Evolutionary conservation across 2,888 invertebrate genomes (phyloP).

Genomic region (Drosophila mulleri): DNA sequence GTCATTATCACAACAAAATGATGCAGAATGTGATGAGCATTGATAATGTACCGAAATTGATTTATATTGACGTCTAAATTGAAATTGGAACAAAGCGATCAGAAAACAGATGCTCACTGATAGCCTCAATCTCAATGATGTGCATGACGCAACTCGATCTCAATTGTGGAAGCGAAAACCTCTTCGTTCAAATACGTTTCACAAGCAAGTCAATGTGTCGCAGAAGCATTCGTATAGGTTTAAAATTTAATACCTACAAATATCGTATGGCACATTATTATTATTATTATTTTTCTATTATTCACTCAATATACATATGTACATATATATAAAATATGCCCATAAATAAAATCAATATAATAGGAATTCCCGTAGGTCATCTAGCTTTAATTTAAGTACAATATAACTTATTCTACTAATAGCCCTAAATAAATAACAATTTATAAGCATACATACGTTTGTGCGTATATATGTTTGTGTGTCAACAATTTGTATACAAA

Average conservation of each 20-base stretch:
- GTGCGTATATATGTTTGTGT: not conserved
- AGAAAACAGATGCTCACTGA: slow-evolving; percentile 36
- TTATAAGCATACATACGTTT: not conserved
- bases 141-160: slow-evolving; percentile 50
- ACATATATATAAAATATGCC: too few species aligned
- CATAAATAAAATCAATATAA: not conserved
- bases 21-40: not conserved
- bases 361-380: not conserved
- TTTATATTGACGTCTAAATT: not conserved
- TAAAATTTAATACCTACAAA: not conserved
- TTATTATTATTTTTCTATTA: not conserved
- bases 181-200: slow-evolving; percentile 14
- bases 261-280: not conserved
- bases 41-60: not conserved
- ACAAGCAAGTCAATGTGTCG: slow-evolving; percentile 35
- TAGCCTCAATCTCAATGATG: slow-evolving; percentile 33
- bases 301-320: not conserved
- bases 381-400: not conserved
- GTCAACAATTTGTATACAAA: too few species aligned
- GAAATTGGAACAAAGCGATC: not conserved
- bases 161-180: slow-evolving; percentile 18
- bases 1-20: not conserved
- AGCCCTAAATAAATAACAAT: not conserved
- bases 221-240: slow-evolving; percentile 1
- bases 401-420: not conserved